A percentile compares a stretch with the other conserved stretches of the same genome.
These are phyloP conservation scores for Aptenodytes forsteri DNA, from an alignment of 2,113 vertebrate species.

Conservation along the genomic window DNA sequence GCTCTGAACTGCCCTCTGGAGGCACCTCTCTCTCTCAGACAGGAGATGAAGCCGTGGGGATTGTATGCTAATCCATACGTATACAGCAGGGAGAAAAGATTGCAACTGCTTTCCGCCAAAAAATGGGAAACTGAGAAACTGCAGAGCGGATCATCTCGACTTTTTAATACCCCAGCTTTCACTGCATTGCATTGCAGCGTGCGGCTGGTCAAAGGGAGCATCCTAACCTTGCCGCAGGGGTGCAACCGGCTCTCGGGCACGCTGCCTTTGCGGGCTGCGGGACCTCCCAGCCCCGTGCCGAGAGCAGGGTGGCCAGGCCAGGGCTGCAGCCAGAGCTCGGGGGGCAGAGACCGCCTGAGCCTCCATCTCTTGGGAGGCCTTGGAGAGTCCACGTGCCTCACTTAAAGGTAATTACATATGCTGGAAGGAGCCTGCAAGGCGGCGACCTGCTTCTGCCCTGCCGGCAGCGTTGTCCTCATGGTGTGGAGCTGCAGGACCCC, in stretches of 20 bases:
- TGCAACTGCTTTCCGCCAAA: background rate
- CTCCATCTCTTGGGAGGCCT: background rate
- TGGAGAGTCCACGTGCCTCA: accelerated
- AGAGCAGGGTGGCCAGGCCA: accelerated
- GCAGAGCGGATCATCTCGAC: accelerated
- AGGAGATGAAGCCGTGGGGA: background rate
- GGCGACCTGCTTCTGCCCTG: background rate
- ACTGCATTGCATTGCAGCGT: accelerated
- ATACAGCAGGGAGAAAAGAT: background rate
- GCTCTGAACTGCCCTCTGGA: slow-evolving; percentile 55
- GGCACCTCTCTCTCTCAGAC: background rate
- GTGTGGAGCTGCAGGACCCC: accelerated
- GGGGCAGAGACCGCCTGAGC: background rate
- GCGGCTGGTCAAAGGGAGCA: background rate
- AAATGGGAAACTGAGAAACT: background rate
- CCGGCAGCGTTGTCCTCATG: accelerated
- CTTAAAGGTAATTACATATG: accelerated
- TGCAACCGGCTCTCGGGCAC: background rate
- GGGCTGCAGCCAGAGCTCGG: background rate
- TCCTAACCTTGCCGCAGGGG: accelerated
- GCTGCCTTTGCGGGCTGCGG: background rate
- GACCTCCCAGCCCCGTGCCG: accelerated
- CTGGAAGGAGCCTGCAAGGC: background rate
- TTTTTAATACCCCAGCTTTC: accelerated
- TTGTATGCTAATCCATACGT: accelerated